phyloP scores from a whole-genome alignment of 2,797 vertebrate species.

The Ispidina lecontei region DNA sequence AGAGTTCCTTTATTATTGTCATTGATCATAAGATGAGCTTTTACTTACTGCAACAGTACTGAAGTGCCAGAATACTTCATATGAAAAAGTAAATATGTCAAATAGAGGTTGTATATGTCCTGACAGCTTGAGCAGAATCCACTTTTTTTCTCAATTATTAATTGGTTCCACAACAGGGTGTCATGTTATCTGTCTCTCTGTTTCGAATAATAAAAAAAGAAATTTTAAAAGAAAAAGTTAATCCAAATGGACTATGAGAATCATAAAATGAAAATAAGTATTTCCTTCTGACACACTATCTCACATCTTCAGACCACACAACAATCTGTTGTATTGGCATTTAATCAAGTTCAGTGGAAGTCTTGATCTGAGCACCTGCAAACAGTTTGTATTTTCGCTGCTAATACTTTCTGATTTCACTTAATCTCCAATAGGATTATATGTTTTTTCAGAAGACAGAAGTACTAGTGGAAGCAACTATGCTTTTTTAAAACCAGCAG shows the following conservation, averaged over 20 bases:
- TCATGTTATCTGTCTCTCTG: background rate
- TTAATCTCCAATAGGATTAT: background rate
- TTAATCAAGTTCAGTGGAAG: background rate
- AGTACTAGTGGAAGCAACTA: background rate
- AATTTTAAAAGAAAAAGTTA: no score
- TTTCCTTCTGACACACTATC: background rate
- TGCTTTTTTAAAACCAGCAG: background rate
- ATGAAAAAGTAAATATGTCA: background rate
- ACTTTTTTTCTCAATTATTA: background rate
- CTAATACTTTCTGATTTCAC: background rate
- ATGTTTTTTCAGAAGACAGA: background rate
- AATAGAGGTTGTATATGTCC: background rate
- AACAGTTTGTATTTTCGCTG: background rate
- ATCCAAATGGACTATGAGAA: background rate
- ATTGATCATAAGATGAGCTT: background rate
- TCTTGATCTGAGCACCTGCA: constrained; percentile 4
- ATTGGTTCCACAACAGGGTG: background rate
- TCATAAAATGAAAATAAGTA: background rate
- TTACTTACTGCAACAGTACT: background rate
- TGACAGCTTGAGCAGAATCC: background rate
- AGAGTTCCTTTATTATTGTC: background rate
- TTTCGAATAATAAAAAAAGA: background rate
- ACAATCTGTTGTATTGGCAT: background rate
- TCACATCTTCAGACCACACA: background rate
- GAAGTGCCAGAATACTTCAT: background rate